A percentile compares a stretch with the other conserved stretches of the same genome.
phyloP scores from a whole-genome alignment of 2,113 vertebrate species.

The western clawed frog (Xenopus tropicalis) region UCB_Xtro_10.0 CM004443.2:159167001-159167500 shows the following conservation, averaged over 20 bases:
- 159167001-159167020: neutral
- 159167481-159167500: neutral
- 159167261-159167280: slow-evolving; percentile 38
- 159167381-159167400: slow-evolving; percentile 21
- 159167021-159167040: neutral
- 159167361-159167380: slow-evolving; percentile 36
- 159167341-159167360: slow-evolving; percentile 42
- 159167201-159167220: slow-evolving; percentile 13
- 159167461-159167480: neutral
- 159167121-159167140: slow-evolving; percentile 4
- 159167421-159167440: slow-evolving; percentile 14
- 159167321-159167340: slow-evolving; percentile 32
- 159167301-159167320: slow-evolving; percentile 38
- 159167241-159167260: slow-evolving; percentile 13
- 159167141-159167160: slow-evolving; percentile 34
- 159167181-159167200: slow-evolving; percentile 10
- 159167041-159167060: slow-evolving; percentile 1
- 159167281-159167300: slow-evolving; percentile 28
- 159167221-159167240: slow-evolving; percentile 8
- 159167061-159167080: slow-evolving; percentile 4
- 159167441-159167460: neutral
- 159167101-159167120: slow-evolving; percentile 16
- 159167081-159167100: slow-evolving; percentile 25
- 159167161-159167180: slow-evolving; percentile 4
- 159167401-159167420: slow-evolving; percentile 34